Evolutionary conservation across 2,113 vertebrate species (phyloP), one percentile per base, ranked within the genome.

Genomic region (Pongo abelii): DNA sequence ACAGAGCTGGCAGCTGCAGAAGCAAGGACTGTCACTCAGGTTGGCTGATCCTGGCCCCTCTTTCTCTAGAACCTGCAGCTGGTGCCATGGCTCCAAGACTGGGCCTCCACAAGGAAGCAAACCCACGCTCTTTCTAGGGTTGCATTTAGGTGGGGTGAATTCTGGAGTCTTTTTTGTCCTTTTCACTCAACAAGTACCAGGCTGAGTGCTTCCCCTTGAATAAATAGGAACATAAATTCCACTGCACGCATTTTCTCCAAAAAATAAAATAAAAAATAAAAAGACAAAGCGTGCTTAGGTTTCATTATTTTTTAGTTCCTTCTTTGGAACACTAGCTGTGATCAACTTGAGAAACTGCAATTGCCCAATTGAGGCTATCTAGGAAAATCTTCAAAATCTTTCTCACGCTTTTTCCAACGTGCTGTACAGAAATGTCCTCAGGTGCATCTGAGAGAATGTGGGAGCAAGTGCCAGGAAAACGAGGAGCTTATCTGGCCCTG

Each of bases 291-390:
- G 70, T 61, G 78, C 70, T 92, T 52, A 78, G n/a, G 23, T 7
- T 59, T 48, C 2, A 5, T 57, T 61, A 64, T 57, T 80, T 86
- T 87, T 97, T 86, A 67, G 85, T 52, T 61, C 43, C 79, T 20
- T 85, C 64, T 95, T 95, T 90, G 57, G 80, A 70, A 75, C 80
- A 48, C 59, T 89, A 94, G 78, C 78, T 88, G 78, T 61, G n/a
- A 78, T 61, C 4, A 0, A 70, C 79, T 75, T 17, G 8, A 57
- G 55, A 79, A 93, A 93, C 40, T 50, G 52, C 43, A n/a, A n/a
- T 61, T 52, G 48, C 84, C 78, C 89, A 83, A 40, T 32, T 18
- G 40, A 84, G 59, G 23, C 70, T 77, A 40, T 92, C 84, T 72
- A 96, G 89, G 89, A 89, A 94, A 92, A 30, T 78, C 57, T 95